Evolutionary conservation across 2,888 invertebrate species (phyloP).

Genomic region (Hypsopygia costalis): DNA sequence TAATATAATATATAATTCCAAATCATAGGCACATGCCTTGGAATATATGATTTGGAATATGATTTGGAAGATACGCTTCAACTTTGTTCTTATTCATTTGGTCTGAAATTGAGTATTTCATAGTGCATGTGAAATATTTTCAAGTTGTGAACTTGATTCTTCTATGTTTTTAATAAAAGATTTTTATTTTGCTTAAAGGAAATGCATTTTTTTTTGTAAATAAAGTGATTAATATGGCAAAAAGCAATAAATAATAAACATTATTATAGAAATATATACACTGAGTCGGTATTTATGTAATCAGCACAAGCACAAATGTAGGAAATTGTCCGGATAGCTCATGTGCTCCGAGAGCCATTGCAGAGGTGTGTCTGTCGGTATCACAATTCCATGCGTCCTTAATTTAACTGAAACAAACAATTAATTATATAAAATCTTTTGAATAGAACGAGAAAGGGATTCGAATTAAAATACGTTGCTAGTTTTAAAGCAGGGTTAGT

Average conservation of each 20-base stretch:
- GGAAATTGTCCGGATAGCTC: slow-evolving; percentile 98
- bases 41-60: no score
- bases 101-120: no score
- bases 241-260: neutral
- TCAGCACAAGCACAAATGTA: slow-evolving; percentile 88
- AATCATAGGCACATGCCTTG: no score
- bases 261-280: neutral
- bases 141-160: no score
- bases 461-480: no score
- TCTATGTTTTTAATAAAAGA: no score
- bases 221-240: neutral
- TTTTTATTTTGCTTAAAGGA: neutral
- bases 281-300: neutral
- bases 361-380: slow-evolving; percentile 93
- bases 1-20: no score
- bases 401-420: slow-evolving; percentile 82
- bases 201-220: slow-evolving; percentile 2
- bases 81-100: no score
- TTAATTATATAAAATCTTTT: slow-evolving; percentile 1
- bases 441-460: no score
- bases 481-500: no score
- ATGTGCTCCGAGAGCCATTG: slow-evolving; percentile 99
- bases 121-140: no score
- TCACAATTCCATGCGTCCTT: slow-evolving; percentile 93
- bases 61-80: no score